phyloP scores from a whole-genome alignment of 2,797 vertebrate species.

The Muraenolepis orangiensis region DNA sequence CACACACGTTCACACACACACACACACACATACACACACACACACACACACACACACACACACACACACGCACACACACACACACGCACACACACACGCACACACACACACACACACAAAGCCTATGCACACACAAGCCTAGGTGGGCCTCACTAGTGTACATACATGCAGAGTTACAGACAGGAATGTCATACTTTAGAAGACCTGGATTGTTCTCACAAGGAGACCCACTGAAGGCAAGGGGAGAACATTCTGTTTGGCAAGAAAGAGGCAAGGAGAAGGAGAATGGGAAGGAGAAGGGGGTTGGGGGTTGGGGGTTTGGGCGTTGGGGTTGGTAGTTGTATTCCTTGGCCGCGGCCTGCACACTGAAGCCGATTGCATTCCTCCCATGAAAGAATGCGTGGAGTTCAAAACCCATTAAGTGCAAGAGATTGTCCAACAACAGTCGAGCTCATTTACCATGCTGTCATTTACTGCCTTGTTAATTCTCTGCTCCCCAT shows the following conservation, averaged over 20 bases:
- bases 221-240: slow-evolving; percentile 5
- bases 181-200: slow-evolving; percentile 1
- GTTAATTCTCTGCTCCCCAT: slow-evolving; percentile 52
- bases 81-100: neutral
- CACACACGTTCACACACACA: slow-evolving; percentile 26
- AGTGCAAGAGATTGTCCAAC: slow-evolving; percentile 46
- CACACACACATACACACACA: slow-evolving; percentile 17
- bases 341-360: slow-evolving; percentile 51
- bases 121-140: neutral
- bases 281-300: neutral
- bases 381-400: slow-evolving; percentile 62
- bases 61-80: slow-evolving; percentile 6
- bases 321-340: slow-evolving; percentile 27
- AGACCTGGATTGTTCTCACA: neutral
- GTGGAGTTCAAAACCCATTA: slow-evolving; percentile 51
- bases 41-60: neutral
- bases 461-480: slow-evolving; percentile 46
- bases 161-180: too few relatives aligned
- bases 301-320: slow-evolving; percentile 2
- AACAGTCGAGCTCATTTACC: slow-evolving; percentile 50
- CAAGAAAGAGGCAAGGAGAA: slow-evolving; percentile 11
- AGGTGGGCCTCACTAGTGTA: neutral
- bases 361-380: slow-evolving; percentile 37
- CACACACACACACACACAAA: slow-evolving; percentile 8
- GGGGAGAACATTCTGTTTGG: slow-evolving; percentile 6